Evolutionary conservation across 2,888 invertebrate species (phyloP).

Genomic region (Crematogaster levior): DNA sequence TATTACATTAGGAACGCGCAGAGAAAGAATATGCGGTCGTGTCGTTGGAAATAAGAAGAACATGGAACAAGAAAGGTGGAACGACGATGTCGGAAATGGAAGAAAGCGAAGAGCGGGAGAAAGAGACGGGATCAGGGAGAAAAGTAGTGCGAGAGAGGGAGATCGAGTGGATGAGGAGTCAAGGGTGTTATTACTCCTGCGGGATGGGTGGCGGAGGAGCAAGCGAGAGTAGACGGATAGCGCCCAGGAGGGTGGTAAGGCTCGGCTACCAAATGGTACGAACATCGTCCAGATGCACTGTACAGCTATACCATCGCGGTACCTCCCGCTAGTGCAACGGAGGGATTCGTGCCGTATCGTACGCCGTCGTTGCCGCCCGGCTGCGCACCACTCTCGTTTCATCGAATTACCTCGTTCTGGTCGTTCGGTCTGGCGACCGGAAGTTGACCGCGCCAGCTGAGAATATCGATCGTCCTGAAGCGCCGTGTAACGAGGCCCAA

Average conservation of each 20-base stretch:
- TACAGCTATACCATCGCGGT: conserved; percentile 43
- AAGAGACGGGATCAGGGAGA: conserved; percentile 47
- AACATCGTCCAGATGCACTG: conserved; percentile 69
- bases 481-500: conserved; percentile 57
- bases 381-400: conserved; percentile 50
- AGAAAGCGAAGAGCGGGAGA: conserved; percentile 46
- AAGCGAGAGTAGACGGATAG: conserved; percentile 76
- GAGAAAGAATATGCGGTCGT: conserved; percentile 12
- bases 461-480: conserved; percentile 63
- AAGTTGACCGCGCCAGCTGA: conserved; percentile 59
- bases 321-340: conserved; percentile 59
- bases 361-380: not conserved
- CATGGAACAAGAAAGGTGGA: not conserved
- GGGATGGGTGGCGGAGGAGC: conserved; percentile 64
- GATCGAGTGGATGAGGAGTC: conserved; percentile 43
- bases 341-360: conserved; percentile 23
- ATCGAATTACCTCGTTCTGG: conserved; percentile 62
- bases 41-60: conserved; percentile 30
- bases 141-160: conserved; percentile 51
- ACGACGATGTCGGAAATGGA: conserved; percentile 7
- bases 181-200: conserved; percentile 73
- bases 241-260: conserved; percentile 79
- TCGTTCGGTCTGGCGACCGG: conserved; percentile 57
- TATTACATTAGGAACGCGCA: not conserved
- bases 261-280: conserved; percentile 74